A percentile compares a stretch with the other conserved stretches of the same genome.
phyloP scores from a whole-genome alignment of 2,113 vertebrate species.

The Phaethon lepturus region DNA sequence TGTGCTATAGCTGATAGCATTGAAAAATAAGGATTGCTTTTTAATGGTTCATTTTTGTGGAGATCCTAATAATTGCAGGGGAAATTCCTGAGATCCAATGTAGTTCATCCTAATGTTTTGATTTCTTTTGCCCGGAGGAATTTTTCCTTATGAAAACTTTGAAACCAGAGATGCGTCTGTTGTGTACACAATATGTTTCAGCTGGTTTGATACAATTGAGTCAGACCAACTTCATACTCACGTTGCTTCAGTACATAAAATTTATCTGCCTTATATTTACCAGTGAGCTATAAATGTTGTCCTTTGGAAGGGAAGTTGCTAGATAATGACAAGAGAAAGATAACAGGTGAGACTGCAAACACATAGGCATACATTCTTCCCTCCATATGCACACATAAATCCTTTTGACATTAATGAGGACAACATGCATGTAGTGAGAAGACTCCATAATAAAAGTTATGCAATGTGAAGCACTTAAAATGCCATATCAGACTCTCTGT shows the following conservation, averaged over 20 bases:
- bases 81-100: background rate
- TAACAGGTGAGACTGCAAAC: conserved; percentile 47
- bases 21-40: conserved; percentile 16
- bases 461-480: background rate
- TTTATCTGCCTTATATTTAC: conserved; percentile 65
- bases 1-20: background rate
- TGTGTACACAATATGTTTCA: conserved; percentile 46
- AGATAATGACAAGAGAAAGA: conserved; percentile 32
- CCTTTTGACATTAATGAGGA: conserved; percentile 37
- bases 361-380: background rate
- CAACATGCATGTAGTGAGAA: background rate
- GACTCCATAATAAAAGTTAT: background rate
- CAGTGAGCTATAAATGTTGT: conserved; percentile 61
- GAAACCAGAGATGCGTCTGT: background rate
- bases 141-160: conserved; percentile 50
- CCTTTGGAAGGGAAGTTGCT: conserved; percentile 40
- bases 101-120: conserved; percentile 23
- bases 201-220: conserved; percentile 12
- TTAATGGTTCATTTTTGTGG: conserved; percentile 11
- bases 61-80: conserved; percentile 27
- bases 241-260: conserved; percentile 51
- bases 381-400: conserved; percentile 34
- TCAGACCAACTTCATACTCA: conserved; percentile 2
- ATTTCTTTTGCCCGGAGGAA: conserved; percentile 41
- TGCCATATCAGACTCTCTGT: background rate